Conservation (phyloP, 2,113 vertebrate genomes). For the Pyrgilauda ruficollis region DNA sequence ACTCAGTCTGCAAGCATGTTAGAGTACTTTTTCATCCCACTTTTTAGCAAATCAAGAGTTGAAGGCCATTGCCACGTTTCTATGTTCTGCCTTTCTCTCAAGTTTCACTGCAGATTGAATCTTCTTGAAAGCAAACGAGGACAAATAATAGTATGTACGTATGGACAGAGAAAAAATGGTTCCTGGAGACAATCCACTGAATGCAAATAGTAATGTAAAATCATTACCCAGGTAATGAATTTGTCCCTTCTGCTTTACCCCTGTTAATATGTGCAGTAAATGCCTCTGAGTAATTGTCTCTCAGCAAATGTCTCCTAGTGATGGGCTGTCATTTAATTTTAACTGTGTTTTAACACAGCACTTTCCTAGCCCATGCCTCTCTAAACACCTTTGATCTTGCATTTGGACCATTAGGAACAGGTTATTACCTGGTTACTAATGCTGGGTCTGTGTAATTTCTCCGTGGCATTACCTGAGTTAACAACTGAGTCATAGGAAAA, state of each 20-base stretch:
- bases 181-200: not conserved
- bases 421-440: not conserved
- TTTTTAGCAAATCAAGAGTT: not conserved
- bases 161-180: not conserved
- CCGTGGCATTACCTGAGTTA: not conserved
- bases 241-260: not conserved
- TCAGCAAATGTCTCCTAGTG: not conserved
- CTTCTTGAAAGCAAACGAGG: not conserved
- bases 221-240: slow-evolving; percentile 1
- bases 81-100: not conserved
- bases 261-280: not conserved
- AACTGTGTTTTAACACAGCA: not conserved
- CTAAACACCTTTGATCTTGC: not conserved
- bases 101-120: not conserved
- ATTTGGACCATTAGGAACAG: not conserved
- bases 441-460: not conserved
- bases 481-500: not conserved
- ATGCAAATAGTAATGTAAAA: not conserved
- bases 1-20: not conserved
- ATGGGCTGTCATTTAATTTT: not conserved
- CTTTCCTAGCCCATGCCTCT: not conserved
- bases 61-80: not conserved
- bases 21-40: not conserved
- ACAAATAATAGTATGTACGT: not conserved
- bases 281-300: not conserved